phyloP scores from a whole-genome alignment of 2,888 invertebrate genomes.

The Abrostola tripartita region DNA sequence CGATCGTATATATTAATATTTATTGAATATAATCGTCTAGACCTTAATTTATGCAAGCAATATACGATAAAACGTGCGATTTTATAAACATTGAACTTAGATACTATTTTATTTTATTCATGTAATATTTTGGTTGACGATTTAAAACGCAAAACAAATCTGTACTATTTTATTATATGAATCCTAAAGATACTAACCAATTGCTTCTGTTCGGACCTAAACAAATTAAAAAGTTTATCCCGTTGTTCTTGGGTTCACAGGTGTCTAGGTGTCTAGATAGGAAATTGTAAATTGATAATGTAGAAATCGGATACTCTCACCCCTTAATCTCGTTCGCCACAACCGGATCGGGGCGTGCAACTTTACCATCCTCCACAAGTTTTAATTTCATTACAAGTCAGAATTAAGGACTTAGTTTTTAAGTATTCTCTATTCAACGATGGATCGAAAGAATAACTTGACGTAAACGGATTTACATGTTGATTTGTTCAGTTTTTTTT shows the following conservation, averaged over 20 bases:
- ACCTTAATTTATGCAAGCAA: too few relatives aligned
- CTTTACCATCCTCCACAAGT: constrained; percentile 68
- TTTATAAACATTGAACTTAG: too few relatives aligned
- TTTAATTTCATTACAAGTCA: constrained; percentile 75
- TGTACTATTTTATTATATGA: not conserved
- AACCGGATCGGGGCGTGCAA: constrained; percentile 58
- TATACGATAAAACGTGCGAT: too few relatives aligned
- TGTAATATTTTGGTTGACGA: too few relatives aligned
- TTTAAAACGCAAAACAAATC: too few relatives aligned
- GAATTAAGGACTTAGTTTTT: constrained; percentile 68
- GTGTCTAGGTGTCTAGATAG: constrained; percentile 52
- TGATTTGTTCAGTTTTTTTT: constrained; percentile 47
- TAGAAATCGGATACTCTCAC: constrained; percentile 61
- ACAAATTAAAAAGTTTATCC: constrained; percentile 45
- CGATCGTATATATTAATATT: too few relatives aligned
- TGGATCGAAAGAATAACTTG: constrained; percentile 67
- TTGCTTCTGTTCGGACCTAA: constrained; percentile 34
- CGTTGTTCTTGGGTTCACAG: constrained; percentile 48
- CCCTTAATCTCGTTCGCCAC: constrained; percentile 58
- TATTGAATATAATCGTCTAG: too few relatives aligned
- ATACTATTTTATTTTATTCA: too few relatives aligned
- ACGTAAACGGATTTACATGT: constrained; percentile 68
- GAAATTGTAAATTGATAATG: constrained; percentile 72
- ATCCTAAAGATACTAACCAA: constrained; percentile 17
- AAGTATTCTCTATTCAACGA: constrained; percentile 65